Evolutionary conservation across 2,113 vertebrate species (phyloP), one percentile per base, ranked within the genome.

Genomic region (Psephotus haematonotus): DNA sequence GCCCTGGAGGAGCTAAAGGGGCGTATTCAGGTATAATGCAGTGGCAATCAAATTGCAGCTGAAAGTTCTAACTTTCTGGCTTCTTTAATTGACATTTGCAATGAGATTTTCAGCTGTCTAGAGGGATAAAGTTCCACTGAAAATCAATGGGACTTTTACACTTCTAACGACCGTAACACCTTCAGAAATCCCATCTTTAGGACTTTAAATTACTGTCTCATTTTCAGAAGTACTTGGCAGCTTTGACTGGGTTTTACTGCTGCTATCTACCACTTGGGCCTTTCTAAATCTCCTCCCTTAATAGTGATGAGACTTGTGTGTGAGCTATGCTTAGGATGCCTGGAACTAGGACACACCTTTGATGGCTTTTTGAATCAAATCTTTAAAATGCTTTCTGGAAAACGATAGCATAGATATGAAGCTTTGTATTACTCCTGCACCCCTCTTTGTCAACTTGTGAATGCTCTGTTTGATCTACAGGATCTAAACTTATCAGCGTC

Each of bases 321-420:
- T 24, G 33, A 71, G 67, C 27, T 75, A 11, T 55, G 62, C 52
- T 82, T 4, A 5, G 59, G 39, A n/a, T 35, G 29, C 60, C 33
- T 64, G 49, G 28, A 69, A 43, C 12, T 10, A 13, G 27, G 46
- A 52, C 41, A 33, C 9, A 2, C 4, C 1, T 7, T 17, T 41
- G 4, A 46, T 5, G 24, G 23, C 18, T 16, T 9, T 67, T 46
- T 49, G 13, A 75, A 71, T 46, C 1, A 19, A 3, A 1, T 6
- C 52, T 86, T 57, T 10, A 9, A 33, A 68, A 9, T 1, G 1
- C 19, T 69, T 65, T n/a, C 17, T 44, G 33, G 19, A 37, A 74
- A 13, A 25, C 5, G 7, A 0, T 9, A 29, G 20, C 0, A 0
- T 1, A 10, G 44, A 62, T n/a, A 25, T 24, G 49, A 37, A 62